Evolutionary conservation across 1,140 invertebrate genomes (phyloP).

Genomic region (Zaprionus davidi): DNA sequence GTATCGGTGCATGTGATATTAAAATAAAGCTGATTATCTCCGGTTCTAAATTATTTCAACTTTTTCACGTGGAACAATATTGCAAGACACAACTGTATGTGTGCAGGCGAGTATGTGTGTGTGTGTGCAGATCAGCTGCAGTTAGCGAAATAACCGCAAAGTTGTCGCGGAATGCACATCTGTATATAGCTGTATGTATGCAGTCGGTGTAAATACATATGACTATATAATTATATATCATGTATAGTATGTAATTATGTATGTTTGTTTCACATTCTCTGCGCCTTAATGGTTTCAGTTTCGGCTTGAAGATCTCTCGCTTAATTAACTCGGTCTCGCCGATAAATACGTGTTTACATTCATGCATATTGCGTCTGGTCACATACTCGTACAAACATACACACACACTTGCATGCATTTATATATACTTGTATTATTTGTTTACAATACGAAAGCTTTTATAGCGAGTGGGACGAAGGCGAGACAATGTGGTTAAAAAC

Average conservation of each 20-base stretch:
- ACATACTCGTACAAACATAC: not conserved
- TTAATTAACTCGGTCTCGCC: conserved; percentile 11
- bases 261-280: not conserved
- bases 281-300: conserved; percentile 14
- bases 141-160: not conserved
- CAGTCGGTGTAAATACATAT: not conserved
- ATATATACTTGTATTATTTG: not conserved
- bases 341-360: conserved; percentile 7
- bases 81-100: not conserved
- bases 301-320: conserved; percentile 9
- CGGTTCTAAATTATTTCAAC: not conserved
- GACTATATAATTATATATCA: not conserved
- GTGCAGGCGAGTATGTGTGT: not conserved
- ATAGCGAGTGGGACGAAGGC: conserved; percentile 7
- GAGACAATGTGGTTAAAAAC: conserved; percentile 19
- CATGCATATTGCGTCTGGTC: conserved; percentile 3
- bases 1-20: not conserved
- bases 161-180: not conserved
- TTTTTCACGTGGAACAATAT: not conserved
- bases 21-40: not conserved
- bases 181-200: not conserved
- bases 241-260: too few species aligned
- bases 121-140: conserved; percentile 5
- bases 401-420: too few species aligned
- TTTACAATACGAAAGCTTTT: conserved; percentile 11